Base-by-base conservation (phyloP, 2,888 invertebrate genomes). In the Globia sparganii region DNA sequence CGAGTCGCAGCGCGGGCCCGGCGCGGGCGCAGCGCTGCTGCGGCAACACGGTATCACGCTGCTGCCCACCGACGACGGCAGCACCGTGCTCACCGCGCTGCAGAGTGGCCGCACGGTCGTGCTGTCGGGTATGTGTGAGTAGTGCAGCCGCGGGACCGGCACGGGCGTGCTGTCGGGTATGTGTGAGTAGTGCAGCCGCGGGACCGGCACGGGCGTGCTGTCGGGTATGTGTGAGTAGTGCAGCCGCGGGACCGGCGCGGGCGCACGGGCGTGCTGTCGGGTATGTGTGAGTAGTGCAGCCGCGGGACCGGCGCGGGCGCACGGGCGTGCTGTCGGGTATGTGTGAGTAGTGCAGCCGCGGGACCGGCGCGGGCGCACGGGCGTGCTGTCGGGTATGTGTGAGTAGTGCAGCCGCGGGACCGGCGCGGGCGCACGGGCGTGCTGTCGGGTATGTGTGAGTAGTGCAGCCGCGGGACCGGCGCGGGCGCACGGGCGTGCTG, bases 1-100 rank as follows among this genome's bases (percentile, higher is more conserved):
- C 31, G n/a, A 18, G 31, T 0, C 53, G 2, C 4, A 43, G 31
- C 13, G 62, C 9, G 43, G 21, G 79, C 6, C 56, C 2, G 72
- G 25, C 13, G 75, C 18, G 40, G 40, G 65, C 59, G 92, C 98
- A 3, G 78, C 70, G 11, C 97, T 99, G 94, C 97, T 99, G 79
- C 98, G 98, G 92, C 97, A 97, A 87, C 98, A 99, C 94, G 99
- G 99, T 82, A 98, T 99, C 90, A 98, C 98, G 66, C 98, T 99
- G 97, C 97, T 99, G 92, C 98, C 98, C 72, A 97, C 97, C 37
- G 99, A 99, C 92, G 97, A 98, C 87, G 97, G 95, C 90, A 93
- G 97, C 96, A 94, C 98, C 96, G 97, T 99, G 77, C 98, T 98
- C 85, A 98, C 97, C 79, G 99, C 98, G 46, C 97, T 99, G 92